These are phyloP conservation scores for Lysiphlebus fabarum DNA, from an alignment of 1,140 invertebrate species.

Conservation along the genomic window DNA sequence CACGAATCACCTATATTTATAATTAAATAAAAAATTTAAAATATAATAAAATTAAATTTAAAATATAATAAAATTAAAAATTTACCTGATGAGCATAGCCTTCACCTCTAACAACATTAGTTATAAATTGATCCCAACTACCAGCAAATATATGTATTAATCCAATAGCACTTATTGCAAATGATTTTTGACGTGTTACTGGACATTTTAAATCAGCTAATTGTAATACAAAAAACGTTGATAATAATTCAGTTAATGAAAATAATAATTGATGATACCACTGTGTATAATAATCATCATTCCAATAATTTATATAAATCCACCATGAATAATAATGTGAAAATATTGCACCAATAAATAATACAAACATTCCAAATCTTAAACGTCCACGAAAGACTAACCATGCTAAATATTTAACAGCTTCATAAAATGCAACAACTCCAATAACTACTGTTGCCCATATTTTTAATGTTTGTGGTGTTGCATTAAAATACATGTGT, in stretches of 20 bases:
- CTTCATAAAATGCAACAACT: slow-evolving; percentile 70
- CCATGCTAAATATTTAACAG: slow-evolving; percentile 62
- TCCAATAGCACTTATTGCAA: slow-evolving; percentile 66
- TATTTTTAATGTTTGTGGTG: slow-evolving; percentile 71
- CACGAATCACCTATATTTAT: slow-evolving; percentile 59
- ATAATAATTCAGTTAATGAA: slow-evolving; percentile 70
- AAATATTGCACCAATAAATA: slow-evolving; percentile 70
- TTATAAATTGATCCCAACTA: slow-evolving; percentile 73
- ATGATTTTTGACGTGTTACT: slow-evolving; percentile 62
- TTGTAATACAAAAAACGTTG: slow-evolving; percentile 63
- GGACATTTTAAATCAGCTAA: slow-evolving; percentile 59
- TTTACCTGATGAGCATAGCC: slow-evolving; percentile 68
- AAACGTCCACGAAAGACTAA: slow-evolving; percentile 59
- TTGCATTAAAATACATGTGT: slow-evolving; percentile 82
- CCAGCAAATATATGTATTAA: slow-evolving; percentile 70
- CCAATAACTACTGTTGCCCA: slow-evolving; percentile 69
- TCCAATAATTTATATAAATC: slow-evolving; percentile 81
- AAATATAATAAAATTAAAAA: slow-evolving; percentile 2
- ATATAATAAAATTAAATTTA: not conserved
- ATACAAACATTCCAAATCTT: slow-evolving; percentile 66
- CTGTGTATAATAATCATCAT: slow-evolving; percentile 76
- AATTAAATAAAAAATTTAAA: not conserved
- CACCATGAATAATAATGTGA: slow-evolving; percentile 85
- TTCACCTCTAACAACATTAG: slow-evolving; percentile 68
- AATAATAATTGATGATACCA: slow-evolving; percentile 77